These are phyloP conservation scores for Spisula subtruncata DNA, from an alignment of 2,888 invertebrate species.

Conservation along the genomic window DNA sequence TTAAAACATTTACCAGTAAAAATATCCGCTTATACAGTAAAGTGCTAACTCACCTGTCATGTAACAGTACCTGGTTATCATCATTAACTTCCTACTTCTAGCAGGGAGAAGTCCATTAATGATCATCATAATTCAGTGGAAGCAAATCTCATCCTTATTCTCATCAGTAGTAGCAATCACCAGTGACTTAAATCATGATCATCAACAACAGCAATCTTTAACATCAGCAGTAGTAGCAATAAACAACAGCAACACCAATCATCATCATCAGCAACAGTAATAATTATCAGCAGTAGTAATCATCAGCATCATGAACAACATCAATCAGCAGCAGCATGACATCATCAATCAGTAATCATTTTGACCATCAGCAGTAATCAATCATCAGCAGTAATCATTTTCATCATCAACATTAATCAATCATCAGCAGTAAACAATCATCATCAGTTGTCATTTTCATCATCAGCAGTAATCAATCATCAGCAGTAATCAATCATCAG, in stretches of 20 bases:
- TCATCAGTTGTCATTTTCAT: neutral
- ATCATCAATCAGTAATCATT: neutral
- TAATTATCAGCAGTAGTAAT: neutral
- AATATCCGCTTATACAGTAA: no score
- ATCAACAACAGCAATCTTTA: neutral
- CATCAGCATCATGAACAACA: neutral
- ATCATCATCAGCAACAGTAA: neutral
- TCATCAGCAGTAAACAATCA: neutral
- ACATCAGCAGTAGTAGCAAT: neutral
- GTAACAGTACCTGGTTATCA: neutral
- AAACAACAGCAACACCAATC: neutral
- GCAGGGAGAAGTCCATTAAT: neutral
- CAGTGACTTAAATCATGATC: neutral
- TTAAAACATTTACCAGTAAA: no score
- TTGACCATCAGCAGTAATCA: neutral
- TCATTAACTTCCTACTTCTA: neutral
- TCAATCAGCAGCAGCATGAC: neutral
- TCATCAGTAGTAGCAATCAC: neutral
- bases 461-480: neutral
- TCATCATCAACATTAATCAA: neutral
- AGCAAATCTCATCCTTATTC: neutral
- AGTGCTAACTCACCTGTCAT: neutral
- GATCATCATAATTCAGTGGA: neutral
- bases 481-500: neutral
- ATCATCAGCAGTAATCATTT: neutral